Evolutionary conservation across 2,888 invertebrate species (phyloP), one percentile per base, ranked within the genome.

Genomic region (Pseudeuparius sepicola): DNA sequence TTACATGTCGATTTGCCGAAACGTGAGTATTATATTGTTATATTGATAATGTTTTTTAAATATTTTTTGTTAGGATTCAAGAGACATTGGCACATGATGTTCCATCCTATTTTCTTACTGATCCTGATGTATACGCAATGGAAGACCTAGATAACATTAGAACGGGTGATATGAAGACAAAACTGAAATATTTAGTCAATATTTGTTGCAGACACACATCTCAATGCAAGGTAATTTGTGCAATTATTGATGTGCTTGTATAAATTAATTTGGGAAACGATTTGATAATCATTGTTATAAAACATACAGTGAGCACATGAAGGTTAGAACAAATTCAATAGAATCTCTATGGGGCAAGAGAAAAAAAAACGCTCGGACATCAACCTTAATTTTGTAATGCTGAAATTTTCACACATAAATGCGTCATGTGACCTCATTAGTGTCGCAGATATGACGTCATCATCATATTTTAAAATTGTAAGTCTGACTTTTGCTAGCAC

Each of bases 91-190:
- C 66, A 34, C 66, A 66, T 36, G 69, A 77, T 53, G 68, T 73
- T 10, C 56, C 62, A 28, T 14, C 34, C 4, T 73, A 80, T 52
- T 66, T 78, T 47, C 59, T 72, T 24, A 63, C 62, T 10, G 79
- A 83, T 50, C 69, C 74, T 2, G 78, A 82, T 49, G 60, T 74
- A 34, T 85, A 81, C 63, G 82, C 84, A 2, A 65, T 85, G 54
- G 69, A 75, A 45, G 83, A 85, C 63, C 67, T 85, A 48, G 61
- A 75, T 24, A 69, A 71, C 52, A 70, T 78, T 3, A 72, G 73
- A 55, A 69, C 61, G 40, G 77, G 74, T 14, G 70, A 72, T 43
- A 60, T 81, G 54, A 66, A 67, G 23, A 60, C 62, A 23, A 68
- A 66, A 45, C 61, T 80, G 26, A 67, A 68, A 43, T 65, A 68